Percentiles rank a stretch among this genome's conserved stretches.
phyloP scores from a whole-genome alignment of 2,888 invertebrate genomes.

The Tinea pellionella region DNA sequence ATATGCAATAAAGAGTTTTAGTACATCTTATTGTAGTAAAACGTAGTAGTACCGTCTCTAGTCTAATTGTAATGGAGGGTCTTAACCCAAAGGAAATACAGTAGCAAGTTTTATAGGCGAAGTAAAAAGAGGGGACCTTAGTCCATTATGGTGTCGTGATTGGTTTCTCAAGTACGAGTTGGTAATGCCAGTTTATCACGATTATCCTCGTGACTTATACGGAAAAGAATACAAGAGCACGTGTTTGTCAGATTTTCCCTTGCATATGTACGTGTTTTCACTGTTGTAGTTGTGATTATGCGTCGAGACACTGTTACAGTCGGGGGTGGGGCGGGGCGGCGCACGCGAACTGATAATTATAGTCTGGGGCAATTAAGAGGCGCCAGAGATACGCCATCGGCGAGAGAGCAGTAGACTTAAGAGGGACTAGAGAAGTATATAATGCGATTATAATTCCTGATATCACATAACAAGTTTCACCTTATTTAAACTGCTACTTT shows the following conservation, averaged over 20 bases:
- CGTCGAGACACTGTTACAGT: background rate
- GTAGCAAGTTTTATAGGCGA: background rate
- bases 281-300: constrained; percentile 17
- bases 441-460: constrained; percentile 1
- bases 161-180: background rate
- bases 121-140: background rate
- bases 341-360: constrained; percentile 63
- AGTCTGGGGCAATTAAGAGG: constrained; percentile 62
- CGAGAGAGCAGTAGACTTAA: constrained; percentile 33
- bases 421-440: constrained; percentile 20
- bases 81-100: background rate
- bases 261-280: constrained; percentile 19
- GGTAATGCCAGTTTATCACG: background rate
- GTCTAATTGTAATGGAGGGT: background rate
- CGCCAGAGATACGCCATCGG: constrained; percentile 59
- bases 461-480: background rate
- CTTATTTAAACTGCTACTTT: background rate
- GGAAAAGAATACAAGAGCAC: constrained; percentile 24
- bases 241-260: constrained; percentile 24
- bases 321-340: constrained; percentile 30
- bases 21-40: no score
- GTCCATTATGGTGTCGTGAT: background rate
- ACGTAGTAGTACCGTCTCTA: background rate
- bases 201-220: background rate
- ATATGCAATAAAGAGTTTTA: no score